Base-by-base conservation (phyloP, 2,797 vertebrate genomes). In the Sebastes nivosus region DNA sequence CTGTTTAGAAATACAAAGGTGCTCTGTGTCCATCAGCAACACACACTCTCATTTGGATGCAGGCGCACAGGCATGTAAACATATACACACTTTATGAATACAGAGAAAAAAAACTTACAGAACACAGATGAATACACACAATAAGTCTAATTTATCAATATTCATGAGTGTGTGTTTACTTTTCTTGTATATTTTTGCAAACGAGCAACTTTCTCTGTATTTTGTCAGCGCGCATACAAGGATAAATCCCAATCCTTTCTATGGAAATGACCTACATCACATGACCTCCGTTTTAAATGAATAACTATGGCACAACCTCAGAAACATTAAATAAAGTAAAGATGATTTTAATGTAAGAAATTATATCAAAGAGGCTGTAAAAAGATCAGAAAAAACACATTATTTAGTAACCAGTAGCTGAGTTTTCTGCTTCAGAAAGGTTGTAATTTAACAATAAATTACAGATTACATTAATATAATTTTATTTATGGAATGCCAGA, bases 1-100 rank as follows among this genome's bases (percentile, higher is more conserved):
- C 75, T 91, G 79, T 92, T 85, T 66, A 77, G 71, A 90, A 86
- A 91, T 38, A 94, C 92, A 94, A 93, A 92, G 87, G 77, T 85
- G 50, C 80, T 79, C 93, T 87, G 74, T 94, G 78, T 88, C 82
- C 75, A 79, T 84, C 27, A 65, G 64, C 29, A 50, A 81, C 75
- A 80, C 42, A 24, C n/a, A 72, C 60, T 46, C 64, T 70, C 57
- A 85, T 82, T 86, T 83, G n/a, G 64, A 87, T 74, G 77, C 70
- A 87, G 12, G 30, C n/a, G 6, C 70, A 90, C 67, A 80, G 11
- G 46, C 63, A 68, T 36, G 67, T 52, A 73, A 78, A 76, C 67
- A 79, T 66, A 54, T 34, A 79, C 59, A 84, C 6, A 65, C 14
- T 72, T 65, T 12, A 52, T 34, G 25, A 52, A 59, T 55, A 63